Percentiles rank a stretch among this genome's conserved stretches.
These are phyloP conservation scores for Hylyphantes graminicola DNA, from an alignment of 1,140 invertebrate genomes.

Conservation along the genomic window DNA sequence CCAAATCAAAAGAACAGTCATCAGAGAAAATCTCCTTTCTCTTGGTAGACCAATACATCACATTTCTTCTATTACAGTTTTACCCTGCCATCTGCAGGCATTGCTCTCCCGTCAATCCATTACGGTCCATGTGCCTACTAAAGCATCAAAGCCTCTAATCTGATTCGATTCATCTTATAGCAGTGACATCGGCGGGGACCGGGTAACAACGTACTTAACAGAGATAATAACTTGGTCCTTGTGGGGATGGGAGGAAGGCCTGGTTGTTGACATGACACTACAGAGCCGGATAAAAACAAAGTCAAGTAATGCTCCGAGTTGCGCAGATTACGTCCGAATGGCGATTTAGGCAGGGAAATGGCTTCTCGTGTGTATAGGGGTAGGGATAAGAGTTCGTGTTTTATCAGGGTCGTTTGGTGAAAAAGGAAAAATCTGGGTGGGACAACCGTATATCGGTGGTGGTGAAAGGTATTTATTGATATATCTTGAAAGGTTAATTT, in stretches of 20 bases:
- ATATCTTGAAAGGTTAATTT: too few relatives aligned
- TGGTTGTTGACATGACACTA: slow-evolving; percentile 47
- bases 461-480: too few relatives aligned
- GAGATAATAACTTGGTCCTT: slow-evolving; percentile 48
- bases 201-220: slow-evolving; percentile 45
- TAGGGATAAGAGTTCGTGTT: slow-evolving; percentile 4
- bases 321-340: slow-evolving; percentile 36
- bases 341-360: slow-evolving; percentile 47
- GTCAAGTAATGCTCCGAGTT: slow-evolving; percentile 34
- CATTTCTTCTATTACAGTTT: background rate
- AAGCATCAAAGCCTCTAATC: slow-evolving; percentile 25
- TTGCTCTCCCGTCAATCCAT: slow-evolving; percentile 41
- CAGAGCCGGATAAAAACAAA: slow-evolving; percentile 41
- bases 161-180: slow-evolving; percentile 48
- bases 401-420: slow-evolving; percentile 4
- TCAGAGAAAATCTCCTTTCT: background rate
- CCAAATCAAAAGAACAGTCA: too few relatives aligned
- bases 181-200: slow-evolving; percentile 36
- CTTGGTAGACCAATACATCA: slow-evolving; percentile 15
- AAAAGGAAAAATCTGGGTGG: background rate
- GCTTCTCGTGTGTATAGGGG: slow-evolving; percentile 20
- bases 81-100: slow-evolving; percentile 26
- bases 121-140: slow-evolving; percentile 10
- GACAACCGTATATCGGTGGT: too few relatives aligned
- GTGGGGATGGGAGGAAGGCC: slow-evolving; percentile 21